Base-by-base conservation (phyloP, 2,888 invertebrate species). In the Prosapia bicincta region DNA sequence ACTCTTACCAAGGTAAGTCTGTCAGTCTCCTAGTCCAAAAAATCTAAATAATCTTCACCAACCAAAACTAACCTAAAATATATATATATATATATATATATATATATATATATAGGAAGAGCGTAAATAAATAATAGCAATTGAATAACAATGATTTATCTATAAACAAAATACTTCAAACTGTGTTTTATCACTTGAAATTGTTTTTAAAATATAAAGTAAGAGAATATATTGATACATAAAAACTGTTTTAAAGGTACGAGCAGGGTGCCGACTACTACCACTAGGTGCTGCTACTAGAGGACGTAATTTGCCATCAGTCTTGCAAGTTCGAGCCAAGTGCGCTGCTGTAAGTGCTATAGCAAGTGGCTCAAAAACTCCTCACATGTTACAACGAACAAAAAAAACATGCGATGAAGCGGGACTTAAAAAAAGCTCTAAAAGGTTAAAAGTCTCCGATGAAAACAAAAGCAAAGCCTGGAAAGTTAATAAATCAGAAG, bases 271-370 rank as follows among this genome's bases (percentile, higher is more conserved):
- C 26, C 32, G 75, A 28, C 69, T 72, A 32, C 54, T 26, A 30
- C 72, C 72, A 32, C 26, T 76, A 30, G 66, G 73, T 0, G 69
- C 54, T 69, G 70, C 28, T 30, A 26, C 71, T 13, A 75, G 71
- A 43, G 24, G 28, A 20, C 66, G 66, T 68, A 70, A 74, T 32
- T 23, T 71, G 28, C 65, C 74, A 1, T 68, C 66, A 2, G 76
- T 78, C 5, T 38, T 76, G 24, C 76, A 78, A 71, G 76, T 78
- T 26, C 72, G 78, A 15, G 70, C 78, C 26, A 78, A 78, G 54
- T 77, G 77, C 54, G 72, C 75, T 13, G 78, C 78, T 25, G 71
- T 76, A 15, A 66, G 71, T 15, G 75, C 73, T 23, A 30, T 77
- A 15, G 77, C 77, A 3, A 70, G 74, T 32, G 54, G 72, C 23